Evolutionary conservation across 1,140 invertebrate species (phyloP), one percentile per base, ranked within the genome.

Genomic region (Drosophila parvula): DNA sequence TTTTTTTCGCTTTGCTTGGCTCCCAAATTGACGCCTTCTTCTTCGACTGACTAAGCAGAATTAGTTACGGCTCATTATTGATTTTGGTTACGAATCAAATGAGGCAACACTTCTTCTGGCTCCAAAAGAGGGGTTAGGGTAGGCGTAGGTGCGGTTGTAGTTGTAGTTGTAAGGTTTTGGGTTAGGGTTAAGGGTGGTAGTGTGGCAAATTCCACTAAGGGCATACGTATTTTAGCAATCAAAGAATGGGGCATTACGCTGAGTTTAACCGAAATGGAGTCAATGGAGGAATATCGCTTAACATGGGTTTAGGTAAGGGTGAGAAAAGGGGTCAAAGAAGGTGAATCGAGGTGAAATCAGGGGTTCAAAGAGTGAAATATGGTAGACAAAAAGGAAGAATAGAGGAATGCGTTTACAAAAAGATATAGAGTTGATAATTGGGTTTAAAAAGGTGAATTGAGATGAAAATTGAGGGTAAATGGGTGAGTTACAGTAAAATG

Each of bases 11-110:
- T 10, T 41, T 38, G n/a, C n/a, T n/a, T n/a, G n/a, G n/a, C 47
- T 11, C 16, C 30, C 36, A 32, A 41, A 56, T 48, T 56, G 57
- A 53, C 60, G 53, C 51, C 71, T 36, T 11, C 56, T 38, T 30
- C 61, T 79, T 11, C 60, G 43, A 40, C 61, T 79, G 78, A 74
- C 61, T 79, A 68, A 79, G 78, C 78, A 74, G 59, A 79, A 79
- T 74, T 51, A 68, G 78, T 57, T 56, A 53, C 43, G 57, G 48
- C 50, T 79, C 76, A 63, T 74, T 79, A 79, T 79, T 79, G 78
- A 79, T 79, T 79, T 74, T 63, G 57, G 63, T 79, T 65, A 44
- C 36, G 47, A 60, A 57, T 69, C 76, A 63, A 69, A 79, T 79
- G 55, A 65, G 65, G 41, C 63, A 73, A 70, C 30, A 48, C 41